These are phyloP conservation scores for Andrena flavipes DNA, from an alignment of 2,888 invertebrate genomes.

Conservation along the genomic window DNA sequence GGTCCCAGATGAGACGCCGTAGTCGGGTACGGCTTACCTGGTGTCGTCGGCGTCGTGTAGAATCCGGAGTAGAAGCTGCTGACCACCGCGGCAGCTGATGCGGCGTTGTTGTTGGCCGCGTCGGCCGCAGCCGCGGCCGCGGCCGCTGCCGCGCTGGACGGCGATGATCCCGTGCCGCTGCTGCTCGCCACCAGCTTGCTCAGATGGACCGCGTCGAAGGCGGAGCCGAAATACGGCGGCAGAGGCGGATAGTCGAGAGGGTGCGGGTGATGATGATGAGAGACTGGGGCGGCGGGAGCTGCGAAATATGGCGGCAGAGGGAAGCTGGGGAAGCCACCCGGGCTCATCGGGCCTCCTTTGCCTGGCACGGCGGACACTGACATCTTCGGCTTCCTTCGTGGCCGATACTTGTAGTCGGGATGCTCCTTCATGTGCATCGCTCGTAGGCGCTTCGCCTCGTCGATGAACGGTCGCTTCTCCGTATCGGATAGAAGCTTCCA, in stretches of 20 bases:
- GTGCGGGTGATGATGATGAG: conserved; percentile 85
- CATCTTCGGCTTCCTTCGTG: conserved; percentile 93
- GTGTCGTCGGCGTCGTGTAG: conserved; percentile 86
- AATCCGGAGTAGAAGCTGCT: conserved; percentile 90
- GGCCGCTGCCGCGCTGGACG: conserved; percentile 84
- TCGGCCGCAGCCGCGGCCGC: conserved; percentile 85
- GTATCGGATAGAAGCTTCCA: conserved; percentile 95
- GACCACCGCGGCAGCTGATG: conserved; percentile 87
- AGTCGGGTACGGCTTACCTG: conserved; percentile 85
- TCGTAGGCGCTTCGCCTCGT: conserved; percentile 96
- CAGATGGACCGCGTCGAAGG: conserved; percentile 89
- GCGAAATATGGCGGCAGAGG: conserved; percentile 88
- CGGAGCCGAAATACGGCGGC: conserved; percentile 91
- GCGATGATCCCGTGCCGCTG: conserved; percentile 73
- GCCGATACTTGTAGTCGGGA: conserved; percentile 96
- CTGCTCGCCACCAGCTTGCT: conserved; percentile 86
- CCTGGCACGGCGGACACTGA: conserved; percentile 88
- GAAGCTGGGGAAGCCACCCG: conserved; percentile 87
- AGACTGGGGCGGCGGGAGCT: conserved; percentile 86
- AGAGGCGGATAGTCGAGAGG: conserved; percentile 88
- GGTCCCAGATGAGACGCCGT: conserved; percentile 67
- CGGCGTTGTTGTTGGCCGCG: conserved; percentile 85
- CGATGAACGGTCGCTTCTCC: conserved; percentile 97
- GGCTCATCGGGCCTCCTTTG: conserved; percentile 73
- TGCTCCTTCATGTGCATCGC: conserved; percentile 96